These are phyloP conservation scores for Drosophila suboccidentalis DNA, from an alignment of 2,888 invertebrate species.

Conservation along the genomic window DNA sequence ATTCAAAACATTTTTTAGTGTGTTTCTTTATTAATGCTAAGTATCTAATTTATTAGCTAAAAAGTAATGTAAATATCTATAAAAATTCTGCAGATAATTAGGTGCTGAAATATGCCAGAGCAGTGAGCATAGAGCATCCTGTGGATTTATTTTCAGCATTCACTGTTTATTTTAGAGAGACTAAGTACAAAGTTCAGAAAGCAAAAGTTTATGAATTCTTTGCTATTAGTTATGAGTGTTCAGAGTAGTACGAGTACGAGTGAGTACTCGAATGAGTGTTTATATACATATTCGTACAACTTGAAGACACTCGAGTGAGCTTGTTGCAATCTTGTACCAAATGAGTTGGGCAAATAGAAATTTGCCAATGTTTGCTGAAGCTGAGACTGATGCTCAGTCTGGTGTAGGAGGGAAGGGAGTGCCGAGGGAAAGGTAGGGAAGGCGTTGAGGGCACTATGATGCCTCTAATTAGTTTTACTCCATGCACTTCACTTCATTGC, in stretches of 20 bases:
- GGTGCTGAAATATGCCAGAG: conserved; percentile 62
- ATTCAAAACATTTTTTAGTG: conserved; percentile 14
- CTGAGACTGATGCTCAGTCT: neutral
- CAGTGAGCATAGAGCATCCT: conserved; percentile 41
- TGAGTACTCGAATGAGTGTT: conserved; percentile 10
- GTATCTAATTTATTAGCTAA: conserved; percentile 49
- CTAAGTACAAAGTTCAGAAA: conserved; percentile 55
- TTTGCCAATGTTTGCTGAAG: conserved; percentile 68
- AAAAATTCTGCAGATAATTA: conserved; percentile 63
- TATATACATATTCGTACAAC: conserved; percentile 30
- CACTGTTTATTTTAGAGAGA: conserved; percentile 31
- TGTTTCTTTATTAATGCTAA: conserved; percentile 42
- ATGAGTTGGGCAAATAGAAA: conserved; percentile 77
- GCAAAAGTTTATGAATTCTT: conserved; percentile 40
- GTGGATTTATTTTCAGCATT: conserved; percentile 42
- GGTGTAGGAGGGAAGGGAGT: neutral
- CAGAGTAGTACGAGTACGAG: conserved; percentile 19
- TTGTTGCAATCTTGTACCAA: conserved; percentile 73
- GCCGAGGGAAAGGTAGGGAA: conserved; percentile 10
- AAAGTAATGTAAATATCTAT: conserved; percentile 38
- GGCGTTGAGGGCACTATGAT: conserved; percentile 56
- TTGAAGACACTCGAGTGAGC: conserved; percentile 52
- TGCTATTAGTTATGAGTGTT: conserved; percentile 71
- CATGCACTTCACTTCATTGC: conserved; percentile 31
- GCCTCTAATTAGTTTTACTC: conserved; percentile 71